Evolutionary conservation across 1,140 invertebrate species (phyloP), one percentile per base, ranked within the genome.

Genomic region (Diprion similis): DNA sequence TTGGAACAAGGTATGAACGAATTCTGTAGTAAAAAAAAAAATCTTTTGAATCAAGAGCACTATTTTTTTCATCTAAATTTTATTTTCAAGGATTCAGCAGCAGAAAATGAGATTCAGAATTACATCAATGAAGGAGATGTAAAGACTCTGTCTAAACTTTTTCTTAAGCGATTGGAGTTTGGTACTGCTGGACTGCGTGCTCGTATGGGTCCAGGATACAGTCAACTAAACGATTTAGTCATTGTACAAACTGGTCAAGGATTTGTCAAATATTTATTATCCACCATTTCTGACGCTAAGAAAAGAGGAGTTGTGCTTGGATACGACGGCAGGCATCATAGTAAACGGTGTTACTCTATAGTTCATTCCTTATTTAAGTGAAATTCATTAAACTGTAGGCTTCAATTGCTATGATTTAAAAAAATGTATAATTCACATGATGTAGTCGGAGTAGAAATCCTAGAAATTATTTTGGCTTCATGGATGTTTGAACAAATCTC

Each of bases 161-260:
- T 95, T 45, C 86, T 93, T 68, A 85, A 91, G 64, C 89, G 94
- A 13, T 90, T 98, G 73, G 91, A 93, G 79, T 98, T 97, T 87
- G 96, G 96, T 24, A 98, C 97, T 8, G 96, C 97, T 1, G 97
- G 98, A 2, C 88, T 99, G 9, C 90, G 99, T 74, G 96, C 95
- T 0, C 89, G 89, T 75, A 99, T 99, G 98, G 95, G 93, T 17
- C 93, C 96, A 59, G 99, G 98, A 0, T 99, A 95, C 83, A 92
- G 91, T 78, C 93, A 94, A 72, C 98, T 99, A 95, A 99, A 99
- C 89, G 98, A 99, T 88, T 89, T 99, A 45, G 98, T 99, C 0
- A 94, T 99, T 46, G 92, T 99, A 68, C 99, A 99, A 89, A 97
- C 98, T 18, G 94, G 94, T 7, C 98, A 99, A 91, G 98, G 98